phyloP scores from a whole-genome alignment of 2,113 vertebrate species.

The Alaudala cheleensis region DNA sequence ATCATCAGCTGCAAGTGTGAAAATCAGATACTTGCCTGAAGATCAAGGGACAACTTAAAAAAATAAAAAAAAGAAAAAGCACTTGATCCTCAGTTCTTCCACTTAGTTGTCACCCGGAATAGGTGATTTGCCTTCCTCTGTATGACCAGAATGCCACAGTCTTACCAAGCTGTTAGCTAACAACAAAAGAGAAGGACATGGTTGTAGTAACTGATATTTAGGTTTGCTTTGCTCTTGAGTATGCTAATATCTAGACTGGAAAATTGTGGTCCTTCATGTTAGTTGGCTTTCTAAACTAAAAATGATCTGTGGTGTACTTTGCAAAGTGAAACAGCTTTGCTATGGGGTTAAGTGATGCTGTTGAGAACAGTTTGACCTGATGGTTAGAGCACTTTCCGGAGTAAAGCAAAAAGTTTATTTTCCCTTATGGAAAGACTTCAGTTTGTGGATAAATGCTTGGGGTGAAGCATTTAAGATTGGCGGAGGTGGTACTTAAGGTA shows the following conservation, averaged over 20 bases:
- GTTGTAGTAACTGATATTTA: background rate
- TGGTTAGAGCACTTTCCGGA: background rate
- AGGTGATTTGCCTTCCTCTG: background rate
- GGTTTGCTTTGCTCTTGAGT: background rate
- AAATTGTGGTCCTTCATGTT: background rate
- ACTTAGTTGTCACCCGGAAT: background rate
- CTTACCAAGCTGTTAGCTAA: background rate
- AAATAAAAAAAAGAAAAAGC: background rate
- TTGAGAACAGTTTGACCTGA: background rate
- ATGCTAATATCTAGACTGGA: background rate
- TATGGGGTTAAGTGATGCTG: no score
- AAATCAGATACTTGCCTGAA: background rate
- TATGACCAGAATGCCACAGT: background rate
- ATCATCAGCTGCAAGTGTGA: background rate
- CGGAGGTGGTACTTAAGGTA: background rate
- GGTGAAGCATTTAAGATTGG: background rate
- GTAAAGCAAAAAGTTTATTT: background rate
- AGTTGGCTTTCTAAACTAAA: background rate
- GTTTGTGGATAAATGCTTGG: background rate
- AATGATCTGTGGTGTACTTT: background rate
- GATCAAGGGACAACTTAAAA: background rate
- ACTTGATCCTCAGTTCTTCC: background rate
- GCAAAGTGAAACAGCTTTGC: no score
- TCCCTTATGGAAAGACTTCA: background rate
- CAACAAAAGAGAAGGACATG: background rate